Evolutionary conservation across 30 jellyfish, hydroid and myxozoan species (phyloP).

Genomic region (Rhopilema esculentum): DNA sequence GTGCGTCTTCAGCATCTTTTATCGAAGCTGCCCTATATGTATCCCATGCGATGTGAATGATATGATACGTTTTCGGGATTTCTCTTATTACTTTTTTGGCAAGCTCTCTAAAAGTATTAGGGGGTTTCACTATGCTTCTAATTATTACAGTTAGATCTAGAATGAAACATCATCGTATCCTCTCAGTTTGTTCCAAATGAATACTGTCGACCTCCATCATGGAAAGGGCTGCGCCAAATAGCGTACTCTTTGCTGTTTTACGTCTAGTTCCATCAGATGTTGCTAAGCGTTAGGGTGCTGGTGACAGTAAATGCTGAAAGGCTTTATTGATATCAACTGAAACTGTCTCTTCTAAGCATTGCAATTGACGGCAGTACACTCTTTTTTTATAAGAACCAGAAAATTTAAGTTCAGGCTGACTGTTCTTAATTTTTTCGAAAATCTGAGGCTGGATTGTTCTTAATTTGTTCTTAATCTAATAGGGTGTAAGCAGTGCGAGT

Average conservation of each 20-base stretch:
- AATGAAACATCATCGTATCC: conserved; percentile 23
- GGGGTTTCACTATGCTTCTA: conserved; percentile 46
- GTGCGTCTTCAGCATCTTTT: conserved; percentile 17
- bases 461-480: too few relatives aligned
- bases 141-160: conserved; percentile 33
- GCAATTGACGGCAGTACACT: conserved; percentile 24
- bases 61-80: not conserved
- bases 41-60: conserved; percentile 24
- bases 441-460: too few relatives aligned
- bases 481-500: too few relatives aligned
- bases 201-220: conserved; percentile 38
- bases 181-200: conserved; percentile 15
- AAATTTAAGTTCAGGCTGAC: too few relatives aligned
- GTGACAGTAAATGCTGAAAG: conserved; percentile 32
- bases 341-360: conserved; percentile 27
- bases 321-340: conserved; percentile 42
- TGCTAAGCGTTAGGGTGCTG: conserved; percentile 29
- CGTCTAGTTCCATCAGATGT: conserved; percentile 41
- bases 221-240: conserved; percentile 36
- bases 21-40: conserved; percentile 4
- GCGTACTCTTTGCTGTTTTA: conserved; percentile 32
- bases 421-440: too few relatives aligned
- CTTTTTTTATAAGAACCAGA: too few relatives aligned
- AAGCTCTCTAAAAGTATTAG: conserved; percentile 22
- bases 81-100: conserved; percentile 21